Evolutionary conservation across 1,140 invertebrate genomes (phyloP), one percentile per base, ranked within the genome.

Genomic region (Panagrolaimus sp.): DNA sequence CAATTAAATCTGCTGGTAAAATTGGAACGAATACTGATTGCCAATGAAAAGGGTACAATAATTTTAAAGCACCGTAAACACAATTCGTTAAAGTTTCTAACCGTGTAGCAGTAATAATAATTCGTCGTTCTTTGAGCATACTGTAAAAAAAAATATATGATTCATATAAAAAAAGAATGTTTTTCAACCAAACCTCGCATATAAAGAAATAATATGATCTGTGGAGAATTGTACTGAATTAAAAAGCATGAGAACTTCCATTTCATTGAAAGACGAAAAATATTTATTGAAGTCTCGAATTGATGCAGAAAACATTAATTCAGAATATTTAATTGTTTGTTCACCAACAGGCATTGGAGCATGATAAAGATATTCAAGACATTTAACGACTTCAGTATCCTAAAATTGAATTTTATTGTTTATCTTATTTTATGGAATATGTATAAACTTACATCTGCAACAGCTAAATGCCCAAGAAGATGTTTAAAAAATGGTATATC

Each of bases 211-310:
- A 28, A 58, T 58, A 12, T 58, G 52, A 58, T 21, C 17, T 2
- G 52, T 10, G 10, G 52, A 58, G 8, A 58, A 58, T 21, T 58
- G 21, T 28, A 58, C 17, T 14, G 52, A 58, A 17, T 58, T 58
- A 28, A 58, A 58, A 8, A 58, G 28, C 21, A 58, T 21, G 14
- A 58, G 21, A 28, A 58, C 28, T 58, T 58, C 52, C 52, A 58
- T 58, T 14, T 58, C 52, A 58, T 58, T 58, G n/a, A 58, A 58
- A 58, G 52, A 58, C 2, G 52, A 58, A 58, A 58, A 58, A 28
- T 58, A 58, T 21, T 58, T 12, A 58, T 58, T 28, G 21, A 58
- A 58, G 5, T 58, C 52, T 12, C 52, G 52, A 8, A 58, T 10
- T 1, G 52, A n/a, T 21, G 28, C 14, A 17, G 21, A n/a, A 28